Percentiles rank a stretch among this genome's conserved stretches.
Evolutionary conservation across 2,888 invertebrate species (phyloP).

Genomic region (Oligia latruncula): DNA sequence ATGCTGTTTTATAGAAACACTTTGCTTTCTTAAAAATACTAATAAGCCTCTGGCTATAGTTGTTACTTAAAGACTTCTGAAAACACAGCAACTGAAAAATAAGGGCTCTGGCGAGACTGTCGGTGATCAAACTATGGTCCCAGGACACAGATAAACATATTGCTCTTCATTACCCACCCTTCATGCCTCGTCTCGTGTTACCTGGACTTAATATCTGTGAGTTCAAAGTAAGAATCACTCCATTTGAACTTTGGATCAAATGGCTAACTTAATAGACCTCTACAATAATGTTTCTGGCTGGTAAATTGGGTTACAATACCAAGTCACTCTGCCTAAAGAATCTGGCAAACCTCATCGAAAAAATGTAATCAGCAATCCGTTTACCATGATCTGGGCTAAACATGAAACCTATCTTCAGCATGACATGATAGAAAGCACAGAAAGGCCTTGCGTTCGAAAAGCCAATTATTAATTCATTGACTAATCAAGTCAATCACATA

Average conservation of each 20-base stretch:
- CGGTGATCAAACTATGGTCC: neutral
- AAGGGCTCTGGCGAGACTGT: too few relatives aligned
- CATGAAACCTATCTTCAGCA: neutral
- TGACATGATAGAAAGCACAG: neutral
- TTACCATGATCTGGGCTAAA: neutral
- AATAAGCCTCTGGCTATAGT: neutral
- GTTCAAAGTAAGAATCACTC: neutral
- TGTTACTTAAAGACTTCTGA: neutral
- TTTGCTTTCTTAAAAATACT: neutral
- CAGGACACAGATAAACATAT: neutral
- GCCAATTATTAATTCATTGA: conserved; percentile 20
- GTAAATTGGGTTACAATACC: neutral
- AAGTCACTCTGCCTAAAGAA: neutral
- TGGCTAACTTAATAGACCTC: neutral
- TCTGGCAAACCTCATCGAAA: neutral
- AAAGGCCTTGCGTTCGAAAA: neutral
- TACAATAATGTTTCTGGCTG: neutral
- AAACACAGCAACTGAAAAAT: neutral
- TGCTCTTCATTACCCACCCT: neutral
- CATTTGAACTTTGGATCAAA: neutral
- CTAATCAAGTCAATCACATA: conserved; percentile 9
- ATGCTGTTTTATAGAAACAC: neutral
- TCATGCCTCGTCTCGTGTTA: neutral
- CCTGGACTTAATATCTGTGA: neutral
- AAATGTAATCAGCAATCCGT: neutral